Evolutionary conservation across 2,888 invertebrate genomes (phyloP).

Genomic region (Nasonovia ribisnigri): DNA sequence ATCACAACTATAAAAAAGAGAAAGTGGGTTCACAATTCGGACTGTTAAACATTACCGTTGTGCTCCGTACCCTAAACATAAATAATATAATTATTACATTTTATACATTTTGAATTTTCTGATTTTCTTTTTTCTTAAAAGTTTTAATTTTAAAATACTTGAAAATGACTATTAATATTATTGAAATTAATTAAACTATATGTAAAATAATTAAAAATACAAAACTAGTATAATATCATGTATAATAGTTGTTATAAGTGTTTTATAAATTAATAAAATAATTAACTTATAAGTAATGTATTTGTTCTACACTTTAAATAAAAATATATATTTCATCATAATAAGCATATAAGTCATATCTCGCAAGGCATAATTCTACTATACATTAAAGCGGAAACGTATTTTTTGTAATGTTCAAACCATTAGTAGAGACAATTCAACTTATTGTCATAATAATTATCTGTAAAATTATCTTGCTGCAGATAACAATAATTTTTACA

Average conservation of each 20-base stretch:
- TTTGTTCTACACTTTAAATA: not conserved
- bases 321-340: not conserved
- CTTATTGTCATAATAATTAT: not conserved
- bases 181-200: not conserved
- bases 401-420: not conserved
- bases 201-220: not conserved
- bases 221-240: not conserved
- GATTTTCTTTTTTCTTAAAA: slow-evolving; percentile 30
- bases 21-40: slow-evolving; percentile 58
- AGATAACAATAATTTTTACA: not conserved
- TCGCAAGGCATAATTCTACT: not conserved
- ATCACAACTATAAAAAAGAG: slow-evolving; percentile 58
- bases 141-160: not conserved
- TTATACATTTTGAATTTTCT: slow-evolving; percentile 10
- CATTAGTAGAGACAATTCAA: not conserved
- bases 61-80: slow-evolving; percentile 18
- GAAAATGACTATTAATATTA: not conserved
- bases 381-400: not conserved
- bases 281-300: not conserved
- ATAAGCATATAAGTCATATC: not conserved
- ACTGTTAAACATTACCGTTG: slow-evolving; percentile 55
- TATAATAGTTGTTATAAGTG: not conserved
- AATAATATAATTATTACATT: slow-evolving; percentile 37
- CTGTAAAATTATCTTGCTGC: not conserved
- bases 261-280: not conserved